A percentile compares a stretch with the other conserved stretches of the same genome.
phyloP scores from a whole-genome alignment of 2,888 invertebrate genomes.

The Lacanobia wlatinum region DNA sequence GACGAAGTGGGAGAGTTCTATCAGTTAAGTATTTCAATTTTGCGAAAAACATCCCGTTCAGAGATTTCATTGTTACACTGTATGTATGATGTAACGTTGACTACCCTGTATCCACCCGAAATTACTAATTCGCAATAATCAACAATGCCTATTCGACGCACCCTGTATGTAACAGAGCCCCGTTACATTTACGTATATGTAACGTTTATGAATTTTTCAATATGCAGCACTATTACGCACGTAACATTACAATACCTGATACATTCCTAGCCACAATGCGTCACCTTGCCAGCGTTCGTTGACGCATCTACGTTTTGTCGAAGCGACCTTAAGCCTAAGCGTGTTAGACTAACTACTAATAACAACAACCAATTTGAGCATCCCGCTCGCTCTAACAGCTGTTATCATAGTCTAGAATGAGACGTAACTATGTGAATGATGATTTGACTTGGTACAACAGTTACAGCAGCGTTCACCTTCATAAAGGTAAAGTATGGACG shows the following conservation, averaged over 20 bases:
- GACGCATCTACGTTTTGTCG: constrained; percentile 90
- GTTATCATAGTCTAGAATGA: constrained; percentile 74
- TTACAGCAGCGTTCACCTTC: constrained; percentile 83
- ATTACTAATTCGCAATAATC: not conserved
- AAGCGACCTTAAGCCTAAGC: constrained; percentile 87
- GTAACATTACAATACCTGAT: constrained; percentile 82
- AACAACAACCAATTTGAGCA: constrained; percentile 82
- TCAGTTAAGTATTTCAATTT: not conserved
- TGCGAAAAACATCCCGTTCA: not conserved
- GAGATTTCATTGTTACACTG: not conserved
- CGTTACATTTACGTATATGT: constrained; percentile 77
- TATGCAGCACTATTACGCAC: constrained; percentile 69
- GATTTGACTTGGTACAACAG: constrained; percentile 75
- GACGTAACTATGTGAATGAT: constrained; percentile 79
- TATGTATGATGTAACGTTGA: not conserved
- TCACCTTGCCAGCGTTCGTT: constrained; percentile 90
- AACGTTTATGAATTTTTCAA: constrained; percentile 74
- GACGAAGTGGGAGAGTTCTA: not conserved
- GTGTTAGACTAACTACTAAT: constrained; percentile 84
- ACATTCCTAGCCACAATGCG: constrained; percentile 88
- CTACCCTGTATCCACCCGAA: not conserved
- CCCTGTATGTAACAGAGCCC: constrained; percentile 52
- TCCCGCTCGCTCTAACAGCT: constrained; percentile 81
- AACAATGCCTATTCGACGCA: constrained; percentile 35
- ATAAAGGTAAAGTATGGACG: constrained; percentile 85